Evolutionary conservation across 2,888 invertebrate species (phyloP).

Genomic region (Caradrina kadenii): DNA sequence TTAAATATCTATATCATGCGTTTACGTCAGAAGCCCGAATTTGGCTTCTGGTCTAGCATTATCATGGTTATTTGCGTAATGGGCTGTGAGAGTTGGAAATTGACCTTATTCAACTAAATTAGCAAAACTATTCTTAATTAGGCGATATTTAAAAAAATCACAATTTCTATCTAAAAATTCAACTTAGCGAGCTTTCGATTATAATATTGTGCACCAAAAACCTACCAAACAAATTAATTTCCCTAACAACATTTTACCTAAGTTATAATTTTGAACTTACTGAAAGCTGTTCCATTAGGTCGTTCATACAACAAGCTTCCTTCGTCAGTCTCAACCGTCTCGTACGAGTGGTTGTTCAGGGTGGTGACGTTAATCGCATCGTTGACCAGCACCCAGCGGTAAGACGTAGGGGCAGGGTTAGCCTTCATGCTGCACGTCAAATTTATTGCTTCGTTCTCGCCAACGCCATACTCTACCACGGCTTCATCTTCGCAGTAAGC

Average conservation of each 20-base stretch:
- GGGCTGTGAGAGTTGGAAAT: too few species aligned
- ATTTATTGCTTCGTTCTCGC: conserved; percentile 79
- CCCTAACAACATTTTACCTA: background rate
- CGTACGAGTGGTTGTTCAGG: conserved; percentile 69
- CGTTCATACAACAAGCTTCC: conserved; percentile 75
- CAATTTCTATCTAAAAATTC: too few species aligned
- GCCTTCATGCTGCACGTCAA: conserved; percentile 81
- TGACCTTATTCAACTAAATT: too few species aligned
- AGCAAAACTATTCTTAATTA: too few species aligned
- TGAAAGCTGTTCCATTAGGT: conserved; percentile 77
- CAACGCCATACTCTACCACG: conserved; percentile 79
- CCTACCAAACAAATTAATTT: background rate
- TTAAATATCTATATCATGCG: too few species aligned
- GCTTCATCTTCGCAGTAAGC: conserved; percentile 79
- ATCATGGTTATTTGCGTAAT: too few species aligned
- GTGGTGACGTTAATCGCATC: conserved; percentile 72
- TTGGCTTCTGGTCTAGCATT: too few species aligned
- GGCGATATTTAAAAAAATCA: too few species aligned
- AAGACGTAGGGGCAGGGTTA: conserved; percentile 77
- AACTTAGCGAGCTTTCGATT: too few species aligned
- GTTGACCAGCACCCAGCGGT: conserved; percentile 81
- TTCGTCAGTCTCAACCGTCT: conserved; percentile 73
- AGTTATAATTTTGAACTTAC: conserved; percentile 67
- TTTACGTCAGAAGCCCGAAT: too few species aligned
- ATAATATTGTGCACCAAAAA: too few species aligned